Conservation (phyloP, 1,140 invertebrate genomes). For the Chymomyza costata region DNA sequence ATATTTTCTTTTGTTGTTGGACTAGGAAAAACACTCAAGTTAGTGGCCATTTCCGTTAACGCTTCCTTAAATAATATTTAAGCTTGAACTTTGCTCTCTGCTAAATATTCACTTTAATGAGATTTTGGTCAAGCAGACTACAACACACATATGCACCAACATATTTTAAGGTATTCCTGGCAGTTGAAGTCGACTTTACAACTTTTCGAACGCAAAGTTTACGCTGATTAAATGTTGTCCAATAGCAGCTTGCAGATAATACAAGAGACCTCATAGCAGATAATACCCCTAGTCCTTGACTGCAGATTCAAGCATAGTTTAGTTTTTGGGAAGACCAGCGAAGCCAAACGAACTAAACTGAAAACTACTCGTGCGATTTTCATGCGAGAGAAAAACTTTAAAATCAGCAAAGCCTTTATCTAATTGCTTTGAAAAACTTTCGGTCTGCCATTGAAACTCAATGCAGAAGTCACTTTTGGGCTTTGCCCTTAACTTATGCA, state of each 20-base stretch:
- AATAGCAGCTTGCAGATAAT: constrained; percentile 38
- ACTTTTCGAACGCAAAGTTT: constrained; percentile 39
- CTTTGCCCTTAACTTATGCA: constrained; percentile 41
- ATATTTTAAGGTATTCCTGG: constrained; percentile 15
- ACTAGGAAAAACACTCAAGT: constrained; percentile 50
- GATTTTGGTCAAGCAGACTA: constrained; percentile 27
- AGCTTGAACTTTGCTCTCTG: constrained; percentile 42
- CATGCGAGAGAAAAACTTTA: constrained; percentile 38
- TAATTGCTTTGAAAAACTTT: constrained; percentile 70
- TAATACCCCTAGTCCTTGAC: background rate
- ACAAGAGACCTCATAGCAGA: constrained; percentile 5
- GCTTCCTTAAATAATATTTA: constrained; percentile 66
- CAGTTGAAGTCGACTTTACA: constrained; percentile 47
- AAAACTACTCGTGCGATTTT: constrained; percentile 13
- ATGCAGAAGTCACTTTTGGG: constrained; percentile 59
- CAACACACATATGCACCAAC: background rate
- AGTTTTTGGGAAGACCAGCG: too few relatives aligned
- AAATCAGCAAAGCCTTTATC: constrained; percentile 61
- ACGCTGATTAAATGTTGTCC: constrained; percentile 62
- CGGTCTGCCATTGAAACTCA: constrained; percentile 40
- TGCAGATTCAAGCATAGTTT: background rate
- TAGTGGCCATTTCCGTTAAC: constrained; percentile 67
- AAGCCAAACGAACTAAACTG: constrained; percentile 13
- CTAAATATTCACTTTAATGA: constrained; percentile 48
- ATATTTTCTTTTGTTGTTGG: constrained; percentile 64